Base-by-base conservation (phyloP, 2,797 vertebrate species). In the Poeciliopsis presidionis region DNA sequence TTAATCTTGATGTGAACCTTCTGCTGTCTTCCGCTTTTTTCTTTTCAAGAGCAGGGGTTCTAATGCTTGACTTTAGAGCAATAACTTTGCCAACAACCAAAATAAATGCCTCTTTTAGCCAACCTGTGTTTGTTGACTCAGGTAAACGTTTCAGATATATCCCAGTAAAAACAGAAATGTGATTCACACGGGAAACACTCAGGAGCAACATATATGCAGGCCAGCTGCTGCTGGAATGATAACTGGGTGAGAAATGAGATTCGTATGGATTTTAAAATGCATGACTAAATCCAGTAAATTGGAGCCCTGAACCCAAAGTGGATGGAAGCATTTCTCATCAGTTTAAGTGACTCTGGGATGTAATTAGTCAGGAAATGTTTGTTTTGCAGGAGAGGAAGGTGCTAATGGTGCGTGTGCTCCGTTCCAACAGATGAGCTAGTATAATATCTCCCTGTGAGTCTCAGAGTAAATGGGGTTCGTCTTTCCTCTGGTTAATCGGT, bases 371-470 rank as follows among this genome's bases (percentile, higher is more conserved):
- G 33, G 36, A 69, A 33, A 55, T 79, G 73, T 43, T 41, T 76
- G 28, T 53, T 39, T 59, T 65, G 43, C 57, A 25, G 25, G 43
- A 51, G 1, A 9, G 3, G 1, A 53, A 61, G 25, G 7, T 0
- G 13, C 76, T 87, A 84, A 77, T 63, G 36, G 47, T 0, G 16
- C 39, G 46, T 78, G 41, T 36, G 61, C 28, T 81, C 46, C n/a
- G 69, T 69, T 73, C 72, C 82, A 76, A 81, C 63, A 28, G 65
- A 77, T 78, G 78, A 84, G 71, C 80, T 77, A 67, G 41, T 76
- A 71, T 82, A 70, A 16, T 78, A 72, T 49, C 46, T 67, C 51
- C 75, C 72, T 67, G 74, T 22, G 69, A 82, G 86, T 74, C 53
- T 75, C 72, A 22, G 45, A 80, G 75, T 81, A 81, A 87, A 85